These are phyloP conservation scores for Synanthedon andrenaeformis DNA, from an alignment of 2,888 invertebrate genomes.

Conservation along the genomic window DNA sequence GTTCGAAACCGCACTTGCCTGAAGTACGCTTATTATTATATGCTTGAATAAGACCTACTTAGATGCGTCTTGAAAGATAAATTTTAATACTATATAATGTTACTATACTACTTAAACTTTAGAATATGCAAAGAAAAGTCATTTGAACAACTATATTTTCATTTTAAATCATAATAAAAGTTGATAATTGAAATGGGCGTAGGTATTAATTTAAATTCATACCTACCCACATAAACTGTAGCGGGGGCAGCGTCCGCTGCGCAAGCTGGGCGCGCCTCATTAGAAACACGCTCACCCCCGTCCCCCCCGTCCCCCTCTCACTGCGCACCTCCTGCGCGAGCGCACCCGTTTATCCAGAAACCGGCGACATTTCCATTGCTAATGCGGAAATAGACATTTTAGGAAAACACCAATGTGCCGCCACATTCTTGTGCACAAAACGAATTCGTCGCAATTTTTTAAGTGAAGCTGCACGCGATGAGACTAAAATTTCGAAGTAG, in stretches of 20 bases:
- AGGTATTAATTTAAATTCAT: constrained; percentile 44
- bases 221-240: constrained; percentile 40
- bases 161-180: background rate
- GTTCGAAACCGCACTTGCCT: too few species aligned
- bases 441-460: constrained; percentile 59
- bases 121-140: too few species aligned
- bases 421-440: constrained; percentile 42
- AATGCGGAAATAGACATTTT: constrained; percentile 57
- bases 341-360: constrained; percentile 51
- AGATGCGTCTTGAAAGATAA: too few species aligned
- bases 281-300: constrained; percentile 27
- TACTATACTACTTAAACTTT: too few species aligned
- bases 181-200: constrained; percentile 41
- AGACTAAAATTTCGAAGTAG: too few species aligned
- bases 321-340: constrained; percentile 22
- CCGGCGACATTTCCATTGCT: constrained; percentile 57
- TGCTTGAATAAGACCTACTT: too few species aligned
- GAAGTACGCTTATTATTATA: too few species aligned
- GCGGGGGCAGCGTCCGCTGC: constrained; percentile 48
- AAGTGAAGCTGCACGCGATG: too few species aligned
- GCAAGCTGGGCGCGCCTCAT: constrained; percentile 42
- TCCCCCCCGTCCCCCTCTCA: constrained; percentile 3
- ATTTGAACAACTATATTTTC: too few species aligned
- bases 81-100: too few species aligned
- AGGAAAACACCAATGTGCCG: constrained; percentile 37